phyloP scores from a whole-genome alignment of 2,888 invertebrate species.

The Tetheella fluctuosa region DNA sequence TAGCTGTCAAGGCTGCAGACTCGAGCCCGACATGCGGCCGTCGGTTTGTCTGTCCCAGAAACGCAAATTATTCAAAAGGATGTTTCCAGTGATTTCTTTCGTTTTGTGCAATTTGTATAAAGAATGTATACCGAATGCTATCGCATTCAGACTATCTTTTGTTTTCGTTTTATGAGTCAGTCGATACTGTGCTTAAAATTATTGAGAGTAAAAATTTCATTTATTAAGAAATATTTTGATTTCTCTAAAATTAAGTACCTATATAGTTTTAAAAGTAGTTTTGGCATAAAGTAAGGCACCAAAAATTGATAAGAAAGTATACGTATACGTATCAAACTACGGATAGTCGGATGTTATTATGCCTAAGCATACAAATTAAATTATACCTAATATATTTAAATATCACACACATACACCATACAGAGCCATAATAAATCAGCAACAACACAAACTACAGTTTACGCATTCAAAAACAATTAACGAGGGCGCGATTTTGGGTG shows the following conservation, averaged over 20 bases:
- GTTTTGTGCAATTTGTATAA: conserved; percentile 65
- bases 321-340: no score
- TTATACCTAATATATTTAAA: neutral
- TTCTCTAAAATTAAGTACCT: no score
- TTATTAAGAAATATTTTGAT: no score
- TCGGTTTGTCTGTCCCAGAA: conserved; percentile 73
- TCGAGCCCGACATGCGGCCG: conserved; percentile 52
- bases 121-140: conserved; percentile 47
- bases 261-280: no score
- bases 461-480: conserved; percentile 80
- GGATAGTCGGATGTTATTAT: no score
- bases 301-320: no score
- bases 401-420: conserved; percentile 28
- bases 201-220: no score
- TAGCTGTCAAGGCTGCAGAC: conserved; percentile 80
- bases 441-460: conserved; percentile 66
- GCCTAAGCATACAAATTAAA: neutral
- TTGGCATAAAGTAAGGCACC: neutral
- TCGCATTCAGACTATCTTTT: conserved; percentile 42
- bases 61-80: conserved; percentile 79
- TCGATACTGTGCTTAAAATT: neutral
- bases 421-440: conserved; percentile 72
- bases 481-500: conserved; percentile 79
- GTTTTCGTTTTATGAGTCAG: conserved; percentile 22
- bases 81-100: conserved; percentile 78